Percentiles rank a stretch among this genome's conserved stretches.
Conservation (phyloP, 2,888 invertebrate species). For the Pimpla rufipes region DNA sequence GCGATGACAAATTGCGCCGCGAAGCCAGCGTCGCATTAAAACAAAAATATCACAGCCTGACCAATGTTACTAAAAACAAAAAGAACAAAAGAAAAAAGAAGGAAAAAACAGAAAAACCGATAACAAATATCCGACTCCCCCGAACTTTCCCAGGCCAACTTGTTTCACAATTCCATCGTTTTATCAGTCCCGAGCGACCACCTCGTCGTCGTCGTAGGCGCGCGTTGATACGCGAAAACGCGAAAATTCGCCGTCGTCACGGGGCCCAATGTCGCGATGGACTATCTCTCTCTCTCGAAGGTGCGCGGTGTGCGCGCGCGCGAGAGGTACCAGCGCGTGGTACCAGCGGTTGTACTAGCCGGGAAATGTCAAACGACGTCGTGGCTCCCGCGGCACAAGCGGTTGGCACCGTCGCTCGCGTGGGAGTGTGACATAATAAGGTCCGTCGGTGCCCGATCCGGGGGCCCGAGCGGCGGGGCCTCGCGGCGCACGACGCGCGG, state of each 20-base stretch:
- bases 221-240: too few relatives aligned
- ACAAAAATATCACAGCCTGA: not conserved
- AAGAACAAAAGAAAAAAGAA: too few relatives aligned
- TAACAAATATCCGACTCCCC: not conserved
- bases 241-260: not conserved
- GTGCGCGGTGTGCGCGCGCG: slow-evolving; percentile 12
- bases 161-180: slow-evolving; percentile 3
- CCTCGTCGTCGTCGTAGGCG: too few relatives aligned
- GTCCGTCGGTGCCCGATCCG: slow-evolving; percentile 68
- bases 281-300: slow-evolving; percentile 6
- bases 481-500: slow-evolving; percentile 23
- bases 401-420: slow-evolving; percentile 80
- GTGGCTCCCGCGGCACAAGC: slow-evolving; percentile 74
- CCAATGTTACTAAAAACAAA: too few relatives aligned
- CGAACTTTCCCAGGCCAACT: not conserved
- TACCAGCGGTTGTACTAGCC: slow-evolving; percentile 62
- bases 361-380: slow-evolving; percentile 79
- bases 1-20: not conserved
- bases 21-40: not conserved
- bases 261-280: slow-evolving; percentile 13
- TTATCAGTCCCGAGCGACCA: too few relatives aligned
- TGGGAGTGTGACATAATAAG: slow-evolving; percentile 84
- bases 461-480: slow-evolving; percentile 43
- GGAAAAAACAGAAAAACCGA: not conserved
- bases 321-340: slow-evolving; percentile 58